Conservation (phyloP, 2,797 vertebrate species). For the Antrozous pallidus region DNA sequence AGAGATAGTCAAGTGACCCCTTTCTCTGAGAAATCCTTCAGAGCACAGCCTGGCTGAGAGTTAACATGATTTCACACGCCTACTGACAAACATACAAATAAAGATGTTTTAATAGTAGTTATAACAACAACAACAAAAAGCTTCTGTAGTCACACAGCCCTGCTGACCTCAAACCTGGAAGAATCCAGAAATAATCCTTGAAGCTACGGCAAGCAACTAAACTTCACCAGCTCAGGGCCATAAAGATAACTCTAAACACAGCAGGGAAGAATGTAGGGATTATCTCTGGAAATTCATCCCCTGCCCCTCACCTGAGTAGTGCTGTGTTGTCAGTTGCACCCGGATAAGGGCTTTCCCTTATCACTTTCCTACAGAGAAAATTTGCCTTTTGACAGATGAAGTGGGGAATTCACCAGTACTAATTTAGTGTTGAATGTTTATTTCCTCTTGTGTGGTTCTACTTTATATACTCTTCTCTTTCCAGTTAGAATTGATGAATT, state of each 20-base stretch:
- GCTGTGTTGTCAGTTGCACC: no score
- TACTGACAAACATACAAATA: constrained; percentile 36
- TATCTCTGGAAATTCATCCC: background rate
- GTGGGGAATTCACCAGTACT: background rate
- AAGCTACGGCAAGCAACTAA: background rate
- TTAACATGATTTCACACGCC: background rate
- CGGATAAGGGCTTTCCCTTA: background rate
- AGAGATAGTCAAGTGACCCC: background rate
- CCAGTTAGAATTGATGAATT: background rate
- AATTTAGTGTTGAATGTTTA: background rate
- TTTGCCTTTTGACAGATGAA: background rate
- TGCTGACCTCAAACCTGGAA: background rate
- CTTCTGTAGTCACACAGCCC: background rate
- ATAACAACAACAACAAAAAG: background rate
- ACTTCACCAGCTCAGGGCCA: background rate
- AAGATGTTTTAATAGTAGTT: background rate
- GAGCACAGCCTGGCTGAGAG: background rate
- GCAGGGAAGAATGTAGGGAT: background rate
- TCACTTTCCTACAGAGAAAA: background rate
- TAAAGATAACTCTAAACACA: background rate
- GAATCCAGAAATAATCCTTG: background rate
- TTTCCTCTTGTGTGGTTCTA: background rate
- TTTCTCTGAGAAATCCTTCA: background rate
- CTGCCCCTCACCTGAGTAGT: background rate
- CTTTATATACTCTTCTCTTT: background rate